Evolutionary conservation across 2,797 vertebrate genomes (phyloP).

Genomic region (Meda fulgida): DNA sequence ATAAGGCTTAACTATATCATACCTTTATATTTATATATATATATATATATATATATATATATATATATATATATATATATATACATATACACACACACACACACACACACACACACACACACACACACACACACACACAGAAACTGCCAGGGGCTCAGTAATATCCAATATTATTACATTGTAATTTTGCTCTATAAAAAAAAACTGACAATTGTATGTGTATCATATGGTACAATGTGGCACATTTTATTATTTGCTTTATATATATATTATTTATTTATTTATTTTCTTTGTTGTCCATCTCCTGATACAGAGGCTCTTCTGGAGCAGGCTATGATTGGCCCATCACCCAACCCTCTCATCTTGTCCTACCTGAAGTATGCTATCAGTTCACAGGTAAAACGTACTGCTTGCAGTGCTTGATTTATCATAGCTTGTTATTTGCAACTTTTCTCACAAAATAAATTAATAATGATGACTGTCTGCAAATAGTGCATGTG

Average conservation of each 20-base stretch:
- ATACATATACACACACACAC: no score
- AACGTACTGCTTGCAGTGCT: not conserved
- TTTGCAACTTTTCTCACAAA: not conserved
- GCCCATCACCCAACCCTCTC: slow-evolving; percentile 94
- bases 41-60: no score
- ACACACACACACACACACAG: no score
- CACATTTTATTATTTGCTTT: not conserved
- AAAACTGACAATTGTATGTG: not conserved
- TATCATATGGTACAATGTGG: not conserved
- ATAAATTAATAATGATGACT: not conserved
- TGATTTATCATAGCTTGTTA: not conserved
- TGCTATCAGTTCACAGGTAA: slow-evolving; percentile 96
- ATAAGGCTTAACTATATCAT: not conserved
- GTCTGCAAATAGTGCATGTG: not conserved
- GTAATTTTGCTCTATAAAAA: not conserved
- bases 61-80: no score
- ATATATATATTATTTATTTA: not conserved
- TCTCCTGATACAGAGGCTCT: slow-evolving; percentile 84
- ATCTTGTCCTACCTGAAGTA: slow-evolving; percentile 98
- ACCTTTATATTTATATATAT: no score
- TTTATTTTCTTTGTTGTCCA: not conserved
- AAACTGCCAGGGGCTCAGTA: not conserved
- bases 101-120: no score
- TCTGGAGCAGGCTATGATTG: slow-evolving; percentile 97
- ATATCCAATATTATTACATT: not conserved